Evolutionary conservation across 2,888 invertebrate genomes (phyloP).

Genomic region (Balanococcus diminutus): DNA sequence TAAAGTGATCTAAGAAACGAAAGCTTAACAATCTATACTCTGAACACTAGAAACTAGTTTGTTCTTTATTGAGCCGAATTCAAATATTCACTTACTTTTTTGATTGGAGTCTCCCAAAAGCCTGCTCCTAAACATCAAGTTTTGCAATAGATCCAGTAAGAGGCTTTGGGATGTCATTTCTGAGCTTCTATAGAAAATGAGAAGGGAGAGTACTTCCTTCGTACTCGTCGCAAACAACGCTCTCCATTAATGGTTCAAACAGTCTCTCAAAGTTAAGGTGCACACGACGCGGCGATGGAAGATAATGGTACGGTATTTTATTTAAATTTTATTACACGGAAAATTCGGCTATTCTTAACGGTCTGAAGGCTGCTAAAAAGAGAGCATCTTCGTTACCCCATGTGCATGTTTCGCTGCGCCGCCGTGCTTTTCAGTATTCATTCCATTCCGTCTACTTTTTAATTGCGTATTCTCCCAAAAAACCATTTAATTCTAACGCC

Average conservation of each 20-base stretch:
- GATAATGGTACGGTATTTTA: neutral
- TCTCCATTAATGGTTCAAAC: neutral
- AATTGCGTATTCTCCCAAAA: neutral
- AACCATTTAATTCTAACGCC: neutral
- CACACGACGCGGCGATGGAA: neutral
- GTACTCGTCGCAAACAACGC: neutral
- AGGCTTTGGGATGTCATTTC: too few relatives aligned
- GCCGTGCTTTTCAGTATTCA: neutral
- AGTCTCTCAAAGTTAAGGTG: neutral
- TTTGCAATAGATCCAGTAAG: too few relatives aligned
- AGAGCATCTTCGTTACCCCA: neutral
- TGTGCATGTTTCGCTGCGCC: neutral
- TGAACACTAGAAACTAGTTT: too few relatives aligned
- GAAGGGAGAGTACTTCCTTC: neutral
- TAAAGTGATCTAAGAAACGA: too few relatives aligned
- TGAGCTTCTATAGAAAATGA: too few relatives aligned
- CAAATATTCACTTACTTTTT: too few relatives aligned
- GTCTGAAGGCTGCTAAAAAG: neutral
- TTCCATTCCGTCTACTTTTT: constrained; percentile 5
- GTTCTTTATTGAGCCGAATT: too few relatives aligned
- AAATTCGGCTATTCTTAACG: constrained; percentile 5
- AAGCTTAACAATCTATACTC: too few relatives aligned
- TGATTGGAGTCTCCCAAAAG: too few relatives aligned
- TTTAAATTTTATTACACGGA: constrained; percentile 5
- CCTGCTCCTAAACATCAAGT: too few relatives aligned